These are phyloP conservation scores for Aspidapion aeneum DNA, from an alignment of 2,888 invertebrate species.

Conservation along the genomic window DNA sequence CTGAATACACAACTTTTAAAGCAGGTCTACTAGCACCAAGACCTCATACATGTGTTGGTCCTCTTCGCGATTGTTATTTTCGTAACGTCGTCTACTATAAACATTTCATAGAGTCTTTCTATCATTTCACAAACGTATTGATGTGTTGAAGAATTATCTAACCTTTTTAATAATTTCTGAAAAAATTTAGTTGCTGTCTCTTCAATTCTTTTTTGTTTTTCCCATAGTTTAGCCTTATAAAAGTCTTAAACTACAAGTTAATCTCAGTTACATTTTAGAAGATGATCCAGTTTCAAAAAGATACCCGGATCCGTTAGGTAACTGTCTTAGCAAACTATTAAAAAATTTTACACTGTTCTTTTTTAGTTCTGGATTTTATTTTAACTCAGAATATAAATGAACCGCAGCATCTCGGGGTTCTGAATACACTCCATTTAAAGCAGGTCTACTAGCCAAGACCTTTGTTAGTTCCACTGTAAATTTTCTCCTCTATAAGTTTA, in stretches of 20 bases:
- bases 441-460: constrained; percentile 27
- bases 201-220: too few relatives aligned
- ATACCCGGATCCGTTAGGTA: constrained; percentile 59
- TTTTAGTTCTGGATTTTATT: constrained; percentile 43
- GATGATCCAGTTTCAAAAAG: constrained; percentile 32
- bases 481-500: constrained; percentile 58
- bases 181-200: too few relatives aligned
- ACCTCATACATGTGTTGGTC: constrained; percentile 48
- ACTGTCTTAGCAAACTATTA: constrained; percentile 57
- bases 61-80: constrained; percentile 50
- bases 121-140: constrained; percentile 74
- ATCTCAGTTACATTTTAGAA: constrained; percentile 22
- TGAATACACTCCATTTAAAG: constrained; percentile 53
- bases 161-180: too few relatives aligned
- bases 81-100: constrained; percentile 66
- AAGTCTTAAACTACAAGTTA: too few relatives aligned
- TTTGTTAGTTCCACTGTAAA: constrained; percentile 42
- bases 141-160: constrained; percentile 70
- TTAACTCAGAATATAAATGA: constrained; percentile 56
- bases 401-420: constrained; percentile 54
- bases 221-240: too few relatives aligned
- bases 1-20: constrained; percentile 53
- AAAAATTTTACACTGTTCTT: constrained; percentile 35
- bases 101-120: constrained; percentile 70
- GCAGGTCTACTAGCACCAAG: constrained; percentile 33